Evolutionary conservation across 2,797 vertebrate genomes (phyloP).

Genomic region (Tokudaia tokunoshimensis): DNA sequence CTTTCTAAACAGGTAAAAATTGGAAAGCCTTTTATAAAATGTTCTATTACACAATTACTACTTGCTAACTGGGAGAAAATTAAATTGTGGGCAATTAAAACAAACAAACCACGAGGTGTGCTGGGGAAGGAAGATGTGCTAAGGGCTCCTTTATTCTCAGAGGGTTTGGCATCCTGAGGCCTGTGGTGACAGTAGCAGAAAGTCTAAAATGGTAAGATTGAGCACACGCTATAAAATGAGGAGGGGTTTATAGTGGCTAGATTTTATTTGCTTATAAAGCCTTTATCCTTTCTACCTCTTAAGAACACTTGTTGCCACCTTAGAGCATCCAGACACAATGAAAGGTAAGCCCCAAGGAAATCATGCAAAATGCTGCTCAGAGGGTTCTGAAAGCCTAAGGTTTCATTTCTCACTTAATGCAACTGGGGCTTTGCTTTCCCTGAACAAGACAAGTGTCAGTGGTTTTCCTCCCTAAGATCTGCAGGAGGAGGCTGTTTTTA

Average conservation of each 20-base stretch:
- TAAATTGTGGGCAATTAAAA: neutral
- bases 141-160: neutral
- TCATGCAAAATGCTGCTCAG: neutral
- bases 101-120: neutral
- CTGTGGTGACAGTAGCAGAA: neutral
- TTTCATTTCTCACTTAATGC: constrained; percentile 28
- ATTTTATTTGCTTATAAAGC: neutral
- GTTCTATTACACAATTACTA: neutral
- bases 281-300: constrained; percentile 1
- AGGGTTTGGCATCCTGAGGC: neutral
- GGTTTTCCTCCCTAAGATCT: constrained; percentile 59
- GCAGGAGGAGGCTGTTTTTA: constrained; percentile 70
- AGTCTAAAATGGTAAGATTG: neutral
- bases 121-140: neutral
- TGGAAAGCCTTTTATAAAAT: neutral
- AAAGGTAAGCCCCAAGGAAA: neutral
- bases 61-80: neutral
- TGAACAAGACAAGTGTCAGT: constrained; percentile 34
- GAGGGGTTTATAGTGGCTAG: neutral
- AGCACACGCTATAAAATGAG: neutral
- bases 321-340: neutral
- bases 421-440: constrained; percentile 28
- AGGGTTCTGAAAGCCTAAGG: neutral
- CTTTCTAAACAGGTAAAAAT: neutral
- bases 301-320: constrained; percentile 46